phyloP scores from a whole-genome alignment of 2,113 vertebrate species.

The Athene noctua region DNA sequence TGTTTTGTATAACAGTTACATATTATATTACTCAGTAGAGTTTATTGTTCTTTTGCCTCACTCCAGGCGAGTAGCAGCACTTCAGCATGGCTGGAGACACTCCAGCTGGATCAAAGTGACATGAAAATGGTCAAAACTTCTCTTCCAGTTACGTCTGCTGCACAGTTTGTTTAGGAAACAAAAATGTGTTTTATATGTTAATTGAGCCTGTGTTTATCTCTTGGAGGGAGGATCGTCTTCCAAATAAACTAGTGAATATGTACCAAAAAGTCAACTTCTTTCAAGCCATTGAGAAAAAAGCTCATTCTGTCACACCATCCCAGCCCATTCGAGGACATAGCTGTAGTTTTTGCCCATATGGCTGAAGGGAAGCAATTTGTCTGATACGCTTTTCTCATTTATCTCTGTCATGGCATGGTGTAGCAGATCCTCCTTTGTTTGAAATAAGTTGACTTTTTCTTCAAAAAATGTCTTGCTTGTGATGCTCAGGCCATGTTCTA shows the following conservation, averaged over 20 bases:
- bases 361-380: background rate
- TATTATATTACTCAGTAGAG: slow-evolving; percentile 44
- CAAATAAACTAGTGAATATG: background rate
- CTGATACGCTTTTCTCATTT: background rate
- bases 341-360: background rate
- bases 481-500: accelerated
- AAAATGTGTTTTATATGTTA: slow-evolving; percentile 60
- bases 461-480: background rate
- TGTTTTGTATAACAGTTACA: slow-evolving; percentile 16
- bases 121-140: slow-evolving; percentile 21
- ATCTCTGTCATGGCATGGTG: background rate
- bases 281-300: background rate
- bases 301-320: background rate
- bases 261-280: background rate
- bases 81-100: slow-evolving; percentile 36
- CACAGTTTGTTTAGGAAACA: slow-evolving; percentile 54
- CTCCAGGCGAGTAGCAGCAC: slow-evolving; percentile 57
- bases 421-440: background rate
- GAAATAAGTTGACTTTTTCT: background rate
- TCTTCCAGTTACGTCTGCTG: slow-evolving; percentile 31
- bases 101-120: slow-evolving; percentile 62
- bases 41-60: slow-evolving; percentile 69
- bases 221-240: slow-evolving; percentile 37
- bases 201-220: slow-evolving; percentile 52
- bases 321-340: background rate